Conservation (phyloP, 1,140 invertebrate genomes). For the Pseudomyrmex dendroicus region DNA sequence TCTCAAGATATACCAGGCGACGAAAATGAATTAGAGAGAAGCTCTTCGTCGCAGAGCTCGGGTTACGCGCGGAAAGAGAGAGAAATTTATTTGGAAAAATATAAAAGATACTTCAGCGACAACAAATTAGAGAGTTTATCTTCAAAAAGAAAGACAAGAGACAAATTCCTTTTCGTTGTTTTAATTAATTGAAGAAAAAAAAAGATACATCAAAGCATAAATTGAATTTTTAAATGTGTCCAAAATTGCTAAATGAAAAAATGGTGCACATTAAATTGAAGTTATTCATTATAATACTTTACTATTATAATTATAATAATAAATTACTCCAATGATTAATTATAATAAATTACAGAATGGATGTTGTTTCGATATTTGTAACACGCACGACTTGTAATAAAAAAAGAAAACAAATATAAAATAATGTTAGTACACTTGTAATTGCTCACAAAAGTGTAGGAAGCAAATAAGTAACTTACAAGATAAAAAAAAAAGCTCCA, state of each 20-base stretch:
- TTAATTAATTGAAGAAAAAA: conserved; percentile 4
- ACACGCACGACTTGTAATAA: too few relatives aligned
- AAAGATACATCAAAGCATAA: conserved; percentile 29
- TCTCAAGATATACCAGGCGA: conserved; percentile 33
- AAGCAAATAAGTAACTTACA: neutral
- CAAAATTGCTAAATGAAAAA: conserved; percentile 4
- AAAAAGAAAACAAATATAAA: too few relatives aligned
- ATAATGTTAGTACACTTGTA: neutral
- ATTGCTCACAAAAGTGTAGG: neutral
- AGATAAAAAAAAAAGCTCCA: neutral
- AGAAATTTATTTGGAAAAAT: conserved; percentile 44
- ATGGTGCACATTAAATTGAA: too few relatives aligned
- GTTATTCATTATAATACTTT: too few relatives aligned
- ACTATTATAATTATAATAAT: too few relatives aligned
- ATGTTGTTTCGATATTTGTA: conserved; percentile 1
- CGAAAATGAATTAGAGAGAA: conserved; percentile 68
- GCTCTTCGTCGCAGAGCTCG: conserved; percentile 15
- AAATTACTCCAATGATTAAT: neutral
- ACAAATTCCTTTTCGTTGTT: neutral
- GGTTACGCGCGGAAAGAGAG: conserved; percentile 1
- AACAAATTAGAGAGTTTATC: conserved; percentile 45
- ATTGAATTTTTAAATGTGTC: neutral
- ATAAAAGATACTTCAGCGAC: conserved; percentile 30
- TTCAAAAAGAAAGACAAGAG: conserved; percentile 39
- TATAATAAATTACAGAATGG: neutral